These are phyloP conservation scores for Mesodorylaimus sp. DNA, from an alignment of 2,888 invertebrate species.

Conservation along the genomic window DNA sequence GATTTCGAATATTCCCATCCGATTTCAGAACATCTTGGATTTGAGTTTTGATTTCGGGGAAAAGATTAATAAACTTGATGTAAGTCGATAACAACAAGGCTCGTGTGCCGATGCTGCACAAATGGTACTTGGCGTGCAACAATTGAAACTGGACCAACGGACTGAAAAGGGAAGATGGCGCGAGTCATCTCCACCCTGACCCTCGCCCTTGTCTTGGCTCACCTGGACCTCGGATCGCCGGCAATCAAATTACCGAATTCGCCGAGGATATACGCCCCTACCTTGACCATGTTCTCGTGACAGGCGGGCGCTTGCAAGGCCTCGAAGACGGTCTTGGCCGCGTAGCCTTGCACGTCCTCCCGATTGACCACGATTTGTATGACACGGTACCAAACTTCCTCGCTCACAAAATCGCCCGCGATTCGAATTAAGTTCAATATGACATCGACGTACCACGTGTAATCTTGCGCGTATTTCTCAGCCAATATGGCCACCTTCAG, in stretches of 20 bases:
- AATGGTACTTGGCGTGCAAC: constrained; percentile 91
- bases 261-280: constrained; percentile 94
- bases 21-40: constrained; percentile 63
- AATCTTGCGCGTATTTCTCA: constrained; percentile 97
- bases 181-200: neutral
- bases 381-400: constrained; percentile 93
- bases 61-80: constrained; percentile 95
- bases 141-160: constrained; percentile 93
- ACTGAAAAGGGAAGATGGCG: constrained; percentile 37
- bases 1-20: constrained; percentile 84
- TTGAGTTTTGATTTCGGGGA: constrained; percentile 87
- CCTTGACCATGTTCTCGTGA: constrained; percentile 99
- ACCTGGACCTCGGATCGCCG: constrained; percentile 75
- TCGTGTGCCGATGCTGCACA: constrained; percentile 88
- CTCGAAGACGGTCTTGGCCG: constrained; percentile 98
- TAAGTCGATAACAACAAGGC: constrained; percentile 90
- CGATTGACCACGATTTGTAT: constrained; percentile 98
- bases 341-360: constrained; percentile 98
- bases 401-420: constrained; percentile 97
- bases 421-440: constrained; percentile 95
- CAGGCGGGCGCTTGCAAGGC: constrained; percentile 95
- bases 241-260: constrained; percentile 99
- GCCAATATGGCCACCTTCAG: constrained; percentile 95
- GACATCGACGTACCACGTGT: constrained; percentile 90
- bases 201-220: constrained; percentile 5